Evolutionary conservation across 2,797 vertebrate genomes (phyloP).

Genomic region (Heterohyrax brucei): DNA sequence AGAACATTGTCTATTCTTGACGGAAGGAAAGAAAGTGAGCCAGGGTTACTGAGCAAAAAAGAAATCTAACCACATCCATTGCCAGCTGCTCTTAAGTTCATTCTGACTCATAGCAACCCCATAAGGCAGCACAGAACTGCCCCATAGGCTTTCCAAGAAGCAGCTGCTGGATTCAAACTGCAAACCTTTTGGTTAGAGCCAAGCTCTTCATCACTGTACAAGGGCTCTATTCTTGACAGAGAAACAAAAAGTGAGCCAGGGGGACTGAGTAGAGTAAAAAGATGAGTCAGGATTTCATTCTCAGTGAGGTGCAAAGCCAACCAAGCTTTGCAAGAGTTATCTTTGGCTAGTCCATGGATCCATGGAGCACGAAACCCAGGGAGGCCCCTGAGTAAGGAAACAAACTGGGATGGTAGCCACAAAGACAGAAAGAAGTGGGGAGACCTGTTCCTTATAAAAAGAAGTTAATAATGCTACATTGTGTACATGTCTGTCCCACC

Average conservation of each 20-base stretch:
- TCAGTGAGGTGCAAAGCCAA: not conserved
- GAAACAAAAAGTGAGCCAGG: not conserved
- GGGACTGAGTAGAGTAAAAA: constrained; percentile 12
- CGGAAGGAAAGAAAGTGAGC: not conserved
- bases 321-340: constrained; percentile 40
- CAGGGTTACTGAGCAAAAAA: not conserved
- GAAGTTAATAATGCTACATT: not conserved
- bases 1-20: not conserved
- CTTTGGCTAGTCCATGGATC: not conserved
- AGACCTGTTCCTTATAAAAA: constrained; percentile 37
- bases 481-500: not conserved
- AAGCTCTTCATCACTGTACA: no score
- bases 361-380: not conserved
- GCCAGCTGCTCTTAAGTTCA: no score
- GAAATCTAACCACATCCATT: no score
- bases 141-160: no score
- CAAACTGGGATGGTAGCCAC: not conserved
- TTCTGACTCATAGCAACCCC: no score
- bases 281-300: constrained; percentile 18
- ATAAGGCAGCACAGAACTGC: no score
- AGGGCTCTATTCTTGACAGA: not conserved
- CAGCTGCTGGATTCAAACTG: no score
- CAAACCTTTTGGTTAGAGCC: no score
- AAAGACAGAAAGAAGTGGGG: not conserved
- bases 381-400: constrained; percentile 20